A percentile compares a stretch with the other conserved stretches of the same genome.
Conservation (phyloP, 2,888 invertebrate species). For the Acleris sparsana region DNA sequence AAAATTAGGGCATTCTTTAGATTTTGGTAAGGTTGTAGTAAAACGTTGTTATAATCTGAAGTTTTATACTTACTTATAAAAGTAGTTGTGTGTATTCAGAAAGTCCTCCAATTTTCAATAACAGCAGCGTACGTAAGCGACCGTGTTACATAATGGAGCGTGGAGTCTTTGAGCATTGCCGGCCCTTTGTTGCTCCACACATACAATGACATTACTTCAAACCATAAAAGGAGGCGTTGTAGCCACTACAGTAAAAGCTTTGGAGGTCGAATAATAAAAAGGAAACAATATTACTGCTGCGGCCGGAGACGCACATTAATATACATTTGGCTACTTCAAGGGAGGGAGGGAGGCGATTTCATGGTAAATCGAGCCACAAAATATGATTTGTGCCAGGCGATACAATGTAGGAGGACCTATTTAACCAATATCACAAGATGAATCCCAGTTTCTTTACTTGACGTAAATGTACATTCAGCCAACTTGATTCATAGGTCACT, state of each 20-base stretch:
- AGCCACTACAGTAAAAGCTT: constrained; percentile 76
- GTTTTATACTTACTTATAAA: background rate
- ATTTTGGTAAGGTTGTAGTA: background rate
- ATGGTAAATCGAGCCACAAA: constrained; percentile 54
- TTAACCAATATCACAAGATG: background rate
- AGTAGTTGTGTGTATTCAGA: constrained; percentile 10
- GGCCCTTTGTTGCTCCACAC: constrained; percentile 29
- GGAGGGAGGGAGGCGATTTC: constrained; percentile 60
- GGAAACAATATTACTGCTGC: constrained; percentile 75
- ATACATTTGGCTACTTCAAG: constrained; percentile 68
- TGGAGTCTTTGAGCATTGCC: constrained; percentile 47
- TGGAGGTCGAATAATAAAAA: constrained; percentile 72
- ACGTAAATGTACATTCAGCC: too few relatives aligned
- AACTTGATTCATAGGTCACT: too few relatives aligned
- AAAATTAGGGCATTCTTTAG: background rate
- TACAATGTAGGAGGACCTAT: background rate
- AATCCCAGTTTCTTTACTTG: too few relatives aligned
- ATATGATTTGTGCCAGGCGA: constrained; percentile 51
- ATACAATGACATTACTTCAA: constrained; percentile 63
- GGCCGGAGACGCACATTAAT: constrained; percentile 76
- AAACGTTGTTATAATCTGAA: background rate
- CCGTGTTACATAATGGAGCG: constrained; percentile 25
- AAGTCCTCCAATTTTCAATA: constrained; percentile 25
- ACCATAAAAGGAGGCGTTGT: constrained; percentile 67
- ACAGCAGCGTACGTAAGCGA: constrained; percentile 11